Conservation (phyloP, 37 sponge, comb jelly and placozoan species). For the Spongilla lacustris region DNA sequence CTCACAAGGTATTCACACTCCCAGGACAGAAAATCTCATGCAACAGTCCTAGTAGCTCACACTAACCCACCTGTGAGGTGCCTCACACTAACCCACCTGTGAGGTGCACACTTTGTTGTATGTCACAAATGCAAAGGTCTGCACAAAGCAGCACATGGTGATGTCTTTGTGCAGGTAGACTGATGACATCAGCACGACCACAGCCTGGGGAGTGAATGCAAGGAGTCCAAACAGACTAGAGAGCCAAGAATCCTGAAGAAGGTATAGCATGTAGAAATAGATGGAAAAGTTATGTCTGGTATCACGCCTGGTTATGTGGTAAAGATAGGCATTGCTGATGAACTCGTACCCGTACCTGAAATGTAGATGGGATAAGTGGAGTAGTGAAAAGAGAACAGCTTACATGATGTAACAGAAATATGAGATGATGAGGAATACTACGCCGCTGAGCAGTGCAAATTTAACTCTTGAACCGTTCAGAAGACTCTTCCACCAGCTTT, state of each 20-base stretch:
- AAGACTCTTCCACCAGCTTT: neutral
- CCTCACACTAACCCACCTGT: slow-evolving; percentile 79
- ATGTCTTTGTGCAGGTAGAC: slow-evolving; percentile 59
- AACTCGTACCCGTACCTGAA: slow-evolving; percentile 89
- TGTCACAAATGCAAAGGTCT: slow-evolving; percentile 93
- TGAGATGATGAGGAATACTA: slow-evolving; percentile 46
- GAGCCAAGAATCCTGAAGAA: slow-evolving; percentile 63
- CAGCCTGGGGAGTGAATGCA: slow-evolving; percentile 89
- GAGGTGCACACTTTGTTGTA: slow-evolving; percentile 99
- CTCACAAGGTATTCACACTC: too few relatives aligned
- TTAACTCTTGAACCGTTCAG: slow-evolving; percentile 34
- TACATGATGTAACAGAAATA: slow-evolving; percentile 46
- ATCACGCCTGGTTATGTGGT: slow-evolving; percentile 89
- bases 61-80: neutral
- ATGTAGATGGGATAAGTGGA: neutral
- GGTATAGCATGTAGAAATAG: slow-evolving; percentile 95
- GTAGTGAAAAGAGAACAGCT: neutral
- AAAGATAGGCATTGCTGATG: slow-evolving; percentile 90
- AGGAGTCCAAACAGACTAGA: slow-evolving; percentile 52
- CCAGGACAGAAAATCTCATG: too few relatives aligned
- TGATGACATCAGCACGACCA: slow-evolving; percentile 63
- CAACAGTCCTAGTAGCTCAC: too few relatives aligned
- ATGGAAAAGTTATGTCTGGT: slow-evolving; percentile 97
- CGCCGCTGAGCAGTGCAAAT: slow-evolving; percentile 44
- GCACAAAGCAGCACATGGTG: slow-evolving; percentile 83